phyloP scores from a whole-genome alignment of 2,113 vertebrate genomes.

The Pelecanoides urinatrix region DNA sequence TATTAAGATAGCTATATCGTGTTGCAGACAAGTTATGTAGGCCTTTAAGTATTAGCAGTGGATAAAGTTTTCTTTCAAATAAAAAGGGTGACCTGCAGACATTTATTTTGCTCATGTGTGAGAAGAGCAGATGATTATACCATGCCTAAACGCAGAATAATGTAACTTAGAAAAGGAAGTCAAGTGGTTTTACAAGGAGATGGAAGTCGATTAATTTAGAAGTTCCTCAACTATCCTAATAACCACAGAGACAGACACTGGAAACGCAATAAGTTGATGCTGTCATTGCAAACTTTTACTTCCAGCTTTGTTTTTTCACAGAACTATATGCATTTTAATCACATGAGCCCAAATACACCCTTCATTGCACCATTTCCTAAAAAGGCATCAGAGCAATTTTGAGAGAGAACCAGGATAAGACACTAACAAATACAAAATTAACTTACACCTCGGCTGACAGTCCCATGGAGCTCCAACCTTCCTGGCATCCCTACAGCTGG shows the following conservation, averaged over 20 bases:
- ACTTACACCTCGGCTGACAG: neutral
- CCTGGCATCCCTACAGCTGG: neutral
- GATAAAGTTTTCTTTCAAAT: neutral
- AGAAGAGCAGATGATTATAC: neutral
- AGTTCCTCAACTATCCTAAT: neutral
- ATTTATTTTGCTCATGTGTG: neutral
- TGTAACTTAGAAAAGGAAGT: neutral
- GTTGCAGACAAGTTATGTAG: neutral
- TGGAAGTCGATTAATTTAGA: neutral
- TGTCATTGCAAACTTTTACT: neutral
- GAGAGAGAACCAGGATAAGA: neutral
- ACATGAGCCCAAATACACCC: accelerated
- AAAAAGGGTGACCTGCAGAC: neutral
- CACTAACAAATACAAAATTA: neutral
- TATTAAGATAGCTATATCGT: neutral
- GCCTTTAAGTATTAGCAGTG: neutral
- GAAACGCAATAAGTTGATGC: neutral
- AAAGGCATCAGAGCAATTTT: neutral
- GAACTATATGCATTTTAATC: neutral
- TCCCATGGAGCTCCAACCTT: neutral
- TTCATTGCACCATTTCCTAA: neutral
- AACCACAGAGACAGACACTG: neutral
- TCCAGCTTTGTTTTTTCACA: neutral
- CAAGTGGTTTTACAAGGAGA: neutral
- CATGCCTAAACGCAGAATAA: neutral